phyloP scores from a whole-genome alignment of 2,113 vertebrate species.

The Eulemur rufifrons region DNA sequence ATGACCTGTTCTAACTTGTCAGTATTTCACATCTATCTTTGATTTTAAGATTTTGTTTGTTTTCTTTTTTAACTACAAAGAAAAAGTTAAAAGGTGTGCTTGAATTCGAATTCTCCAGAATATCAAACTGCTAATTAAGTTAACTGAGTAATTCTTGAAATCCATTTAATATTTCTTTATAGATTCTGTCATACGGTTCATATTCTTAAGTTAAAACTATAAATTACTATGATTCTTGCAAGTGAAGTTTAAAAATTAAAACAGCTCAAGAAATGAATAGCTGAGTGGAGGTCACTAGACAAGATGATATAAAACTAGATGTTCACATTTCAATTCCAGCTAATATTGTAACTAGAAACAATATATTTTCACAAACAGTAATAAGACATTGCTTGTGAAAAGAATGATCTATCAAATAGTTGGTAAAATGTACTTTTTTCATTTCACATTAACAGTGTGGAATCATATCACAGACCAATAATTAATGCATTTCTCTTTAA shows the following conservation, averaged over 20 bases:
- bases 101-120: conserved; percentile 34
- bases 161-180: background rate
- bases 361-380: background rate
- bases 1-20: background rate
- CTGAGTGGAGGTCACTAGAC: background rate
- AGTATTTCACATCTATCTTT: conserved; percentile 47
- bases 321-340: background rate
- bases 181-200: background rate
- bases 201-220: conserved; percentile 11
- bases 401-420: background rate
- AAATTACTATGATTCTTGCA: background rate
- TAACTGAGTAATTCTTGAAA: conserved; percentile 28
- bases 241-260: conserved; percentile 36
- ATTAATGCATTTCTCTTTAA: conserved; percentile 5
- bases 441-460: background rate
- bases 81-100: background rate
- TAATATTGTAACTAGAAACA: background rate
- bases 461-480: background rate
- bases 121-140: background rate
- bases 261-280: background rate
- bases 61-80: conserved; percentile 34
- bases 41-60: conserved; percentile 30
- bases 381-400: background rate
- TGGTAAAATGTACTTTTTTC: background rate
- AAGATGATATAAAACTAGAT: background rate